These are phyloP conservation scores for Dolichomitus sp. DNA, from an alignment of 2,888 invertebrate species.

Conservation along the genomic window DNA sequence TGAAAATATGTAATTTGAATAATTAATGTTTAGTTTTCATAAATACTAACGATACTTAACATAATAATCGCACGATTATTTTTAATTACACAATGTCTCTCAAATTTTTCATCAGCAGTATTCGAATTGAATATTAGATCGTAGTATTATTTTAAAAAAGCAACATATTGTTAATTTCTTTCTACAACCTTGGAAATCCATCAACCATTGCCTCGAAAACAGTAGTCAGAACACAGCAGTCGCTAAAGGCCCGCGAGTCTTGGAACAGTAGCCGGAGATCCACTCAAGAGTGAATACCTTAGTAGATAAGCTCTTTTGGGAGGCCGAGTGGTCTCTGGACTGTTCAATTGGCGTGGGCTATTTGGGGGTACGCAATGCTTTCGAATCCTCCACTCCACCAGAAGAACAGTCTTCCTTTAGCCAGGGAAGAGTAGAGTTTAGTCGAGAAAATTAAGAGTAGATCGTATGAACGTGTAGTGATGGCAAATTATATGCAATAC, in stretches of 20 bases:
- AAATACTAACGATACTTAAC: no score
- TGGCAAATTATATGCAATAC: slow-evolving; percentile 67
- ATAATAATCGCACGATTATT: no score
- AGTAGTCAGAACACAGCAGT: neutral
- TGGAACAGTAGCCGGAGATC: slow-evolving; percentile 37
- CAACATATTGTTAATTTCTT: neutral
- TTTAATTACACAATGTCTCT: no score
- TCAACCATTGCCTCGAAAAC: neutral
- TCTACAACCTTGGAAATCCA: neutral
- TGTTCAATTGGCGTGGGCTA: slow-evolving; percentile 61
- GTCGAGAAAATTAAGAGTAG: neutral
- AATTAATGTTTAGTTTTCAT: no score
- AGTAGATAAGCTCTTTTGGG: slow-evolving; percentile 64
- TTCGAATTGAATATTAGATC: neutral
- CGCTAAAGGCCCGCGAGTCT: neutral
- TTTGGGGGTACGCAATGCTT: slow-evolving; percentile 54
- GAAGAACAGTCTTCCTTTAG: slow-evolving; percentile 52
- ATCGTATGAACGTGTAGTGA: slow-evolving; percentile 3
- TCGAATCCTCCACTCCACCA: slow-evolving; percentile 21
- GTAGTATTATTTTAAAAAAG: neutral
- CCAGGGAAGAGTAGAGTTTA: neutral
- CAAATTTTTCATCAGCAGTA: neutral
- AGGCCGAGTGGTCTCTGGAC: slow-evolving; percentile 57
- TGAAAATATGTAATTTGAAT: no score
- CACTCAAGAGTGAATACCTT: slow-evolving; percentile 64